Evolutionary conservation across 1,140 invertebrate species (phyloP).

Genomic region (Cheumatopsyche charites): DNA sequence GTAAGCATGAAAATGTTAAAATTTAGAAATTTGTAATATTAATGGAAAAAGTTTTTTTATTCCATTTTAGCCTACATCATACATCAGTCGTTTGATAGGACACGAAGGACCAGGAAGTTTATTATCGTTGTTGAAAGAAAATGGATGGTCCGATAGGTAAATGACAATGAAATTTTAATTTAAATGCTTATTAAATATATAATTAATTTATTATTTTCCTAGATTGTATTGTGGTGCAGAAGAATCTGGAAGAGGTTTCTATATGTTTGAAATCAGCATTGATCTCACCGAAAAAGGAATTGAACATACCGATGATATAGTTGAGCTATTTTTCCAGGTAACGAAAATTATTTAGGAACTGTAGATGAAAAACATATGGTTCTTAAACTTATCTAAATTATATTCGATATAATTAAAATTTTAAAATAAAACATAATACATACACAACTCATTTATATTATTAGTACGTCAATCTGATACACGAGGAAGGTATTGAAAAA

Average conservation of each 20-base stretch:
- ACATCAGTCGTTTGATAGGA: conserved; percentile 90
- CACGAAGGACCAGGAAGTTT: conserved; percentile 96
- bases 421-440: too few species aligned
- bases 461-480: conserved; percentile 89
- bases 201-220: conserved; percentile 40
- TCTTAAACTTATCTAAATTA: too few species aligned
- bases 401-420: too few species aligned
- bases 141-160: conserved; percentile 87
- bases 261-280: conserved; percentile 86
- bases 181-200: too few species aligned
- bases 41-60: neutral
- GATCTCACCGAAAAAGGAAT: conserved; percentile 93
- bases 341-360: conserved; percentile 11
- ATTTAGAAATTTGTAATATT: neutral
- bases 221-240: conserved; percentile 79
- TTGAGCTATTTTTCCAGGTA: conserved; percentile 81
- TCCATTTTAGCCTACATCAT: conserved; percentile 81
- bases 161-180: too few species aligned
- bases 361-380: too few species aligned
- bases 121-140: conserved; percentile 82
- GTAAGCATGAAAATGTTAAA: conserved; percentile 66
- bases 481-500: conserved; percentile 73
- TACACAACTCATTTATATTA: too few species aligned
- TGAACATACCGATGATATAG: conserved; percentile 84
- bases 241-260: conserved; percentile 81